Percentiles rank a stretch among this genome's conserved stretches.
Conservation (phyloP, 1,140 invertebrate genomes). For the Yoshiicerus persimilis region DNA sequence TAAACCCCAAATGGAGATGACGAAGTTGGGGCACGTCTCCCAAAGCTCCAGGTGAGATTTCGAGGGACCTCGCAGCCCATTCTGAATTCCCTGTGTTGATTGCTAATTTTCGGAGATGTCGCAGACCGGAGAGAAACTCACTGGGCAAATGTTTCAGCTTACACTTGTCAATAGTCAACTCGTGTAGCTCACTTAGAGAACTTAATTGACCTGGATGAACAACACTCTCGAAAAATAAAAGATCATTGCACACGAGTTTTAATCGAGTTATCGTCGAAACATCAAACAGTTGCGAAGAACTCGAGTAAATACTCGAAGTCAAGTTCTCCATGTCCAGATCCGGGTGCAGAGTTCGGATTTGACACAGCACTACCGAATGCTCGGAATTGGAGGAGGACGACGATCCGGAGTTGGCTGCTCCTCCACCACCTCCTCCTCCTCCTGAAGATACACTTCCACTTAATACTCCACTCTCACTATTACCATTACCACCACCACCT, state of each 20-base stretch:
- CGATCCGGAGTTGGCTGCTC: no score
- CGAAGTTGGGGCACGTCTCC: constrained; percentile 67
- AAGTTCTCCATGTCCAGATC: constrained; percentile 46
- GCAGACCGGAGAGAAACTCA: constrained; percentile 66
- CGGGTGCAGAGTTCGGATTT: constrained; percentile 45
- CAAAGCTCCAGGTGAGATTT: constrained; percentile 70
- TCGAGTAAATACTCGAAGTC: neutral
- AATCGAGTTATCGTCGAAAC: constrained; percentile 55
- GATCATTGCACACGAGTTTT: constrained; percentile 74
- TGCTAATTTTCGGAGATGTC: constrained; percentile 66
- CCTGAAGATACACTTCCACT: neutral
- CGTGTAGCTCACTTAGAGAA: constrained; percentile 59
- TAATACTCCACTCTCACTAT: neutral
- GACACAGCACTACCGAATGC: constrained; percentile 39
- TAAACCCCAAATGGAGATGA: constrained; percentile 72
- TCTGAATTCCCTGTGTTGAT: constrained; percentile 76
- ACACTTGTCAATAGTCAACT: constrained; percentile 74
- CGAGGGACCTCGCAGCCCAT: constrained; percentile 76
- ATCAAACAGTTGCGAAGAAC: constrained; percentile 17
- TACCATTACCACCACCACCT: neutral
- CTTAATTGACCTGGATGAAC: constrained; percentile 54
- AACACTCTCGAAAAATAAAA: constrained; percentile 74
- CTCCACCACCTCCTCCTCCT: no score
- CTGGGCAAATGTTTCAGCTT: constrained; percentile 73
- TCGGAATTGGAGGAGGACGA: neutral